A percentile compares a stretch with the other conserved stretches of the same genome.
These are phyloP conservation scores for Folsomia candida DNA, from an alignment of 2,888 invertebrate species.

Conservation along the genomic window DNA sequence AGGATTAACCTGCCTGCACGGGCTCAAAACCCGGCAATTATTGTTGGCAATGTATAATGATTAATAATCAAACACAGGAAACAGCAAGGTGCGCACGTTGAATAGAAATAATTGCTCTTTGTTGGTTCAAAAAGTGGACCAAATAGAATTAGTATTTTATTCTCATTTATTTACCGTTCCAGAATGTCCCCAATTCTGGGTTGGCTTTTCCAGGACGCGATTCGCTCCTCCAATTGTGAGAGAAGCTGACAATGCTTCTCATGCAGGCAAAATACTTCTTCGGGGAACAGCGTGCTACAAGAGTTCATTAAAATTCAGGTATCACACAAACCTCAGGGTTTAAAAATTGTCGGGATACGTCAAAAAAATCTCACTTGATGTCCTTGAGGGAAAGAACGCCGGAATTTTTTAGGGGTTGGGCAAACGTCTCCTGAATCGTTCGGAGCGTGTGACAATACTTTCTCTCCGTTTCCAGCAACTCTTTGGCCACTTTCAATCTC, in stretches of 20 bases:
- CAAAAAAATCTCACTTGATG: conserved; percentile 51
- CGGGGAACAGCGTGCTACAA: conserved; percentile 54
- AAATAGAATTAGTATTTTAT: too few relatives aligned
- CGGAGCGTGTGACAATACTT: conserved; percentile 56
- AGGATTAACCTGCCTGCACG: too few relatives aligned
- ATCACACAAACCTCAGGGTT: neutral
- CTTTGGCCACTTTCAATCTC: conserved; percentile 52
- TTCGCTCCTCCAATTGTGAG: conserved; percentile 54
- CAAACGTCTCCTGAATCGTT: conserved; percentile 55
- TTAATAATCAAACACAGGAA: too few relatives aligned
- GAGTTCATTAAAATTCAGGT: neutral
- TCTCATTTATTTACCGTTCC: conserved; percentile 45
- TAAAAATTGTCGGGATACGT: too few relatives aligned
- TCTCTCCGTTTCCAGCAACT: conserved; percentile 56
- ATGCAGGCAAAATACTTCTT: conserved; percentile 55
- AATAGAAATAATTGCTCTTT: too few relatives aligned
- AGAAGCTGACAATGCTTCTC: conserved; percentile 55
- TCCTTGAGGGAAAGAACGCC: conserved; percentile 52
- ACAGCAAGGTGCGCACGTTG: too few relatives aligned
- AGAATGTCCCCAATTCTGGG: conserved; percentile 55
- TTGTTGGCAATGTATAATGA: too few relatives aligned
- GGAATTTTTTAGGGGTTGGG: conserved; percentile 53
- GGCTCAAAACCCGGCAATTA: too few relatives aligned
- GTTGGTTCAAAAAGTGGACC: too few relatives aligned
- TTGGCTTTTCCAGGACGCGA: conserved; percentile 54